These are phyloP conservation scores for Psilopogon haemacephalus DNA, from an alignment of 2,113 vertebrate genomes.

Conservation along the genomic window DNA sequence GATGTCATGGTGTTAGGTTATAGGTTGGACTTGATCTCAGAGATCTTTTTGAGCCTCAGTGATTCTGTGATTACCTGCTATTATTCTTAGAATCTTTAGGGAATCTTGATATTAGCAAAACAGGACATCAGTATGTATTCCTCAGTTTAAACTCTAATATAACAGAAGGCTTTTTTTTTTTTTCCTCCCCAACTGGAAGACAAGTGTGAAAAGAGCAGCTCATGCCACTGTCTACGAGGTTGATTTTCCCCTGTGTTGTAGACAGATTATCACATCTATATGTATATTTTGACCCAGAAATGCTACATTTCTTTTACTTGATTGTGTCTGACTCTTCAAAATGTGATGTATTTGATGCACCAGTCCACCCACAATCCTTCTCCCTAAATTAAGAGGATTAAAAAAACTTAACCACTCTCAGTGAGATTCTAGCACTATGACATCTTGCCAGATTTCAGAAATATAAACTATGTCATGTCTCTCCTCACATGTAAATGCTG, in stretches of 20 bases:
- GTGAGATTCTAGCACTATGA: neutral
- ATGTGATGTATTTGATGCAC: neutral
- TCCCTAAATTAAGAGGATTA: neutral
- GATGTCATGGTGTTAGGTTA: too few relatives aligned
- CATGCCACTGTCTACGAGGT: neutral
- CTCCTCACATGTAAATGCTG: neutral
- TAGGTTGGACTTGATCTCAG: too few relatives aligned
- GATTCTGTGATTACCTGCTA: neutral
- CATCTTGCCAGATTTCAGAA: neutral
- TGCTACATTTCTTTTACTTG: neutral
- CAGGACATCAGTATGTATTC: neutral
- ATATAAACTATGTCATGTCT: neutral
- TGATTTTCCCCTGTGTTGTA: neutral
- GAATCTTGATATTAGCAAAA: neutral
- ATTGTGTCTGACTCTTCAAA: neutral
- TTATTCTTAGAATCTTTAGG: neutral
- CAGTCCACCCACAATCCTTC: neutral
- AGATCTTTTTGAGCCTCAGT: too few relatives aligned
- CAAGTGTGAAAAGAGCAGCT: neutral
- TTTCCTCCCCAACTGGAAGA: neutral
- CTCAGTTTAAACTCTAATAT: neutral
- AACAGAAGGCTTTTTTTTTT: neutral
- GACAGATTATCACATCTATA: neutral
- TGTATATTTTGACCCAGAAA: neutral
- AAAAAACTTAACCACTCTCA: neutral